Conservation (phyloP, 2,797 vertebrate genomes). For the Diceros bicornis region DNA sequence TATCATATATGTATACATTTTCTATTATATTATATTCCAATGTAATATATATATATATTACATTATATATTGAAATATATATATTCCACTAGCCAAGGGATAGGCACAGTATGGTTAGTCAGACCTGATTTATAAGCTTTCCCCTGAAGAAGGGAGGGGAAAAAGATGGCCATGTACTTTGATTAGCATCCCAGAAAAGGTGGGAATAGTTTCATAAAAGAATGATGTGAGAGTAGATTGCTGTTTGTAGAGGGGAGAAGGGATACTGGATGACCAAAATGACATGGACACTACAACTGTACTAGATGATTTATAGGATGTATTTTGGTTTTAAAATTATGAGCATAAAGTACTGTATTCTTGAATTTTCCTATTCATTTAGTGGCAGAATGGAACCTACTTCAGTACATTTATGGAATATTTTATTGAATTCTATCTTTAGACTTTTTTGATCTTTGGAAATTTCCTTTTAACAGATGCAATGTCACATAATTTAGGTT, state of each 20-base stretch:
- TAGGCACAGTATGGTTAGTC: not conserved
- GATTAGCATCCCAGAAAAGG: not conserved
- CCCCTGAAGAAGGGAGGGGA: not conserved
- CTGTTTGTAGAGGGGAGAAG: not conserved
- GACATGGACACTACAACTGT: not conserved
- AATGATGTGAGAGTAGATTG: not conserved
- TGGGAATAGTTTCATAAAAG: not conserved
- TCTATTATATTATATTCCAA: not conserved
- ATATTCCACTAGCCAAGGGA: not conserved
- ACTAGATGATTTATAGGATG: not conserved
- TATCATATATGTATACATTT: not conserved
- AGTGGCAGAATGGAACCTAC: not conserved
- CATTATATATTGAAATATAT: not conserved
- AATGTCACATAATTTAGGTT: slow-evolving; percentile 7
- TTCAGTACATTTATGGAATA: not conserved
- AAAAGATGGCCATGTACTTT: not conserved
- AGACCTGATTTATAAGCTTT: not conserved
- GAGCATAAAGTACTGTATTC: not conserved
- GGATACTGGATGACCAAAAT: not conserved
- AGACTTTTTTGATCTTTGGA: slow-evolving; percentile 6
- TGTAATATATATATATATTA: not conserved
- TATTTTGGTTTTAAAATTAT: not conserved
- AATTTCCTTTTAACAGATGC: slow-evolving; percentile 26
- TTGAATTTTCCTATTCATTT: not conserved
- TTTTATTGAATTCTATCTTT: slow-evolving; percentile 46